These are phyloP conservation scores for Drosophila bifasciata DNA, from an alignment of 1,140 invertebrate species.

Conservation along the genomic window DNA sequence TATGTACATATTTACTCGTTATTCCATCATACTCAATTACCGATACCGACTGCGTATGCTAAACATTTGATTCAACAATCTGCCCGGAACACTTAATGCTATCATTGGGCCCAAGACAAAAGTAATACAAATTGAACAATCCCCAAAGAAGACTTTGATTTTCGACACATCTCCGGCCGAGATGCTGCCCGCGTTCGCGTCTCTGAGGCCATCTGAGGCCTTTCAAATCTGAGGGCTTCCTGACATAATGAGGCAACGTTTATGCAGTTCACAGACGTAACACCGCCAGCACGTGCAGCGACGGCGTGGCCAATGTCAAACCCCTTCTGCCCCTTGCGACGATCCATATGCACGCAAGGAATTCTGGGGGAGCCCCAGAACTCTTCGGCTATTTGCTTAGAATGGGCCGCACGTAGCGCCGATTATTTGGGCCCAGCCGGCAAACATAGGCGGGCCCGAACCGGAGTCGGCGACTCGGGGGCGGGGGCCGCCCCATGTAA, in stretches of 20 bases:
- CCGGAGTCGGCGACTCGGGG: not conserved
- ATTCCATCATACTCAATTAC: conserved; percentile 8
- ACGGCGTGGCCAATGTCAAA: conserved; percentile 59
- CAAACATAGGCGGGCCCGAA: conserved; percentile 40
- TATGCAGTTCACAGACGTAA: conserved; percentile 65
- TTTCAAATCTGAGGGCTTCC: conserved; percentile 46
- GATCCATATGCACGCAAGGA: conserved; percentile 2
- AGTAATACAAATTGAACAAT: conserved; percentile 53
- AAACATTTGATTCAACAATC: conserved; percentile 28
- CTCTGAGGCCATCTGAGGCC: conserved; percentile 17
- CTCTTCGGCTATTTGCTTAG: conserved; percentile 44
- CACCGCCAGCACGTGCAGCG: conserved; percentile 48
- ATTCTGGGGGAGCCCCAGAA: conserved; percentile 16
- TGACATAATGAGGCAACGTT: conserved; percentile 70
- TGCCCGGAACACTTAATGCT: conserved; percentile 43
- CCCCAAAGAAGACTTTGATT: conserved; percentile 29
- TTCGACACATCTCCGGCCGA: conserved; percentile 35
- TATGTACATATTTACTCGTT: conserved; percentile 1
- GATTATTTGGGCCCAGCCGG: conserved; percentile 67
- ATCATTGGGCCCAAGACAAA: conserved; percentile 44
- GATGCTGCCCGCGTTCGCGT: conserved; percentile 7
- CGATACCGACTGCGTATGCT: not conserved
- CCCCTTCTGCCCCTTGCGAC: conserved; percentile 3
- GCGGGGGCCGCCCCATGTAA: conserved; percentile 25
- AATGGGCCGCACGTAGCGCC: conserved; percentile 69